Evolutionary conservation across 1,140 invertebrate genomes (phyloP), one percentile per base, ranked within the genome.

Genomic region (Trachymyrmex cornetzi): DNA sequence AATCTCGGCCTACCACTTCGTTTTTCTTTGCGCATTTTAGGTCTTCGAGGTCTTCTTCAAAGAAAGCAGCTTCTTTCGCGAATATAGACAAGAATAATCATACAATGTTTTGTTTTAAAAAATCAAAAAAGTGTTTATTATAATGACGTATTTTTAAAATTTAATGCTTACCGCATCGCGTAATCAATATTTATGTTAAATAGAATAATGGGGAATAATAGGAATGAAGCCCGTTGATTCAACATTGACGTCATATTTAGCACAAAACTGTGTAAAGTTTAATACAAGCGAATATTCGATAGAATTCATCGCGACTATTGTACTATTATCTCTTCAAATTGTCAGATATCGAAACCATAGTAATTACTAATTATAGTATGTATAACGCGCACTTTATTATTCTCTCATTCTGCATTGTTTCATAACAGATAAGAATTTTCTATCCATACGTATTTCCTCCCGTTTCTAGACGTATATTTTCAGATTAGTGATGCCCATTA

Each of bases 221-320:
- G 6, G 34, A n/a, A 24, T 3, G 3, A 38, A 74, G 19, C 14
- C 7, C 22, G 24, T 3, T 61, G 14, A 69, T 80, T 48, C 22
- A 72, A 82, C 27, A 82, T 82, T 19, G 24, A 50, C 50, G n/a
- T 74, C 55, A 74, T 22, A 50, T 84, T 84, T 74, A 30, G 3
- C 7, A 9, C n/a, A 50, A 75, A 84, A 22, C 50, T 22, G 44
- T 48, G 6, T 11, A 30, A 48, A 82, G 16, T 84, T 72, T 59
- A 61, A 84, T 63, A 61, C 5, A 12, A 34, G 9, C 9, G 38
- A 61, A 84, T 50, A 38, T 75, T 48, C 22, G 38, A 84, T 50
- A 75, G n/a, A 30, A 84, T 61, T 74, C 38, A 74, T 48, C 27
- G 6, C 19, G 5, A 11, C 4, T 19, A 63, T 44, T 44, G 16